Conservation (phyloP, 2,113 vertebrate species). For the Xyliphius kryptos region DNA sequence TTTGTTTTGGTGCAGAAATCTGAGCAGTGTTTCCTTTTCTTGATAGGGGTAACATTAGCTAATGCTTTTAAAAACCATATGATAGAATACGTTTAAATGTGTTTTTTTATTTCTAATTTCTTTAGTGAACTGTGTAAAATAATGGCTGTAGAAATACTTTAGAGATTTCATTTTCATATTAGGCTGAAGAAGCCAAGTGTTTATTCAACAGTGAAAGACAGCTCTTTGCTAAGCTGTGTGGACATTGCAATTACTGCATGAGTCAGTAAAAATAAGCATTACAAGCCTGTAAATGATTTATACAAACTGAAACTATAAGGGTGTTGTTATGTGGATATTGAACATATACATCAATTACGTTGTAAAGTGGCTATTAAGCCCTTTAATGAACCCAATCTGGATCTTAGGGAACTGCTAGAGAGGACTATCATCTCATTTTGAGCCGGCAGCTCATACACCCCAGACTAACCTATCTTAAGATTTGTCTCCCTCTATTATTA, state of each 20-base stretch:
- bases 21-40: too few relatives aligned
- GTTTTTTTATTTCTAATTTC: too few relatives aligned
- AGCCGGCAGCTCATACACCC: slow-evolving; percentile 14
- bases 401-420: slow-evolving; percentile 32
- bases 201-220: background rate
- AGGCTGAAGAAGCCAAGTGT: background rate
- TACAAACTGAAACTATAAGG: background rate
- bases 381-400: slow-evolving; percentile 16
- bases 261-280: background rate
- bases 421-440: slow-evolving; percentile 26
- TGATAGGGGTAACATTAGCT: too few relatives aligned
- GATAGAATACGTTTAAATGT: too few relatives aligned
- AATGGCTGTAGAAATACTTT: too few relatives aligned
- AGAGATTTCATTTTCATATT: background rate
- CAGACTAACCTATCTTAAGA: slow-evolving; percentile 22
- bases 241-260: background rate
- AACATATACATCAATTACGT: slow-evolving; percentile 7
- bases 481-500: slow-evolving; percentile 21
- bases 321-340: background rate
- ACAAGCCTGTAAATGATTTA: background rate
- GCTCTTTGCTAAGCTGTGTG: background rate
- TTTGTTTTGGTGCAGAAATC: too few relatives aligned
- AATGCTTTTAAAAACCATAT: too few relatives aligned
- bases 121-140: too few relatives aligned
- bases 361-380: background rate